Percentiles rank a stretch among this genome's conserved stretches.
Evolutionary conservation across 2,113 vertebrate species (phyloP).

Genomic region (Ptilorrhoa leucosticta): DNA sequence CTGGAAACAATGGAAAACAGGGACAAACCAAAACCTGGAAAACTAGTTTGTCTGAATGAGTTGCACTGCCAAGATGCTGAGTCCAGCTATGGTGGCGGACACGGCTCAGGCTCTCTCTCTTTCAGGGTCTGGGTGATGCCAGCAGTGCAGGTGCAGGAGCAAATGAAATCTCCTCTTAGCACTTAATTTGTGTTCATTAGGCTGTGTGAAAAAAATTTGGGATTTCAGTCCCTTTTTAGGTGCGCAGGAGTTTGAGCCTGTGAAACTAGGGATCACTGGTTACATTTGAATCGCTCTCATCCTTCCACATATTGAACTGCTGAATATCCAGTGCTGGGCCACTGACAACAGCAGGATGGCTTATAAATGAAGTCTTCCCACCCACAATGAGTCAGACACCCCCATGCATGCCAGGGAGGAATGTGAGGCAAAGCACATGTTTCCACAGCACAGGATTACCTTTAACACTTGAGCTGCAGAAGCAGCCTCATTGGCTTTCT

Average conservation of each 20-base stretch:
- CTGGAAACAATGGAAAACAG: background rate
- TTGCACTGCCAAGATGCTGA: background rate
- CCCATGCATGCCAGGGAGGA: background rate
- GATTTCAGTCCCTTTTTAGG: background rate
- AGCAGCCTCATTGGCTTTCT: background rate
- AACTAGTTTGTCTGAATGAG: accelerated
- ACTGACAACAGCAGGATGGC: background rate
- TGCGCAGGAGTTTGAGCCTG: background rate
- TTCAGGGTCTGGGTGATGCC: background rate
- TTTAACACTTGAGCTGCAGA: background rate
- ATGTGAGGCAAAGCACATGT: background rate
- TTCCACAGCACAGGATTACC: background rate
- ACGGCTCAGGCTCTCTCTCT: background rate
- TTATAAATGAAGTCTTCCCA: background rate
- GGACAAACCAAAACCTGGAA: background rate
- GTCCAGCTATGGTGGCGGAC: accelerated
- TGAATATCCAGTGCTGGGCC: background rate
- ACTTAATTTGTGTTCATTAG: background rate
- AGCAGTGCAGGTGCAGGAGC: accelerated
- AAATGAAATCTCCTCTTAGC: background rate
- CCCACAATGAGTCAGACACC: background rate
- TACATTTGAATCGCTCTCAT: background rate
- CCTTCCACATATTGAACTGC: background rate
- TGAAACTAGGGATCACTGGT: accelerated
- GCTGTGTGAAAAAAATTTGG: background rate